phyloP scores from a whole-genome alignment of 2,888 invertebrate genomes.

The Trisateles emortualis region DNA sequence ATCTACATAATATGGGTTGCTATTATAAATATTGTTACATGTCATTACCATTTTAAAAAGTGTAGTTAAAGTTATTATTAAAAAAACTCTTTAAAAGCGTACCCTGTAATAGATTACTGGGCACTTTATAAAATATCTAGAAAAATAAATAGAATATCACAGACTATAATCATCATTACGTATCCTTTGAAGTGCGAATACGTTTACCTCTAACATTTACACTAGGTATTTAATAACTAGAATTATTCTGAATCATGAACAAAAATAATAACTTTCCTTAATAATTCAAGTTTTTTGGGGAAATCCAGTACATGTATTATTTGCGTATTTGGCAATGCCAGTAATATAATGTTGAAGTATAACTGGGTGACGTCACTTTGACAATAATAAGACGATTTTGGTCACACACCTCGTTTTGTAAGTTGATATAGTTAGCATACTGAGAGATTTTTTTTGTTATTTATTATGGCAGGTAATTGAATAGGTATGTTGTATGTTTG shows the following conservation, averaged over 20 bases:
- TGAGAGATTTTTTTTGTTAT: not conserved
- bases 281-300: conserved; percentile 17
- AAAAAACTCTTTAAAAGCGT: too few relatives aligned
- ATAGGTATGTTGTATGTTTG: not conserved
- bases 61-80: too few relatives aligned
- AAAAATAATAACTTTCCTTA: conserved; percentile 4
- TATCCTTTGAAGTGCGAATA: too few relatives aligned
- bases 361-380: conserved; percentile 33
- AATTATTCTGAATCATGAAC: not conserved
- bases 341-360: conserved; percentile 9
- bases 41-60: too few relatives aligned
- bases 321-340: conserved; percentile 15
- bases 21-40: too few relatives aligned
- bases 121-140: too few relatives aligned
- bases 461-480: not conserved
- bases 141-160: too few relatives aligned
- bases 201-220: too few relatives aligned
- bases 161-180: too few relatives aligned
- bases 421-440: conserved; percentile 12
- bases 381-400: conserved; percentile 24
- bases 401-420: conserved; percentile 14
- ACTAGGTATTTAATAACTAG: not conserved
- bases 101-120: too few relatives aligned
- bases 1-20: too few relatives aligned
- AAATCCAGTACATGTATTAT: conserved; percentile 32